These are phyloP conservation scores for Ophonus ardosiacus DNA, from an alignment of 2,888 invertebrate species.

Conservation along the genomic window DNA sequence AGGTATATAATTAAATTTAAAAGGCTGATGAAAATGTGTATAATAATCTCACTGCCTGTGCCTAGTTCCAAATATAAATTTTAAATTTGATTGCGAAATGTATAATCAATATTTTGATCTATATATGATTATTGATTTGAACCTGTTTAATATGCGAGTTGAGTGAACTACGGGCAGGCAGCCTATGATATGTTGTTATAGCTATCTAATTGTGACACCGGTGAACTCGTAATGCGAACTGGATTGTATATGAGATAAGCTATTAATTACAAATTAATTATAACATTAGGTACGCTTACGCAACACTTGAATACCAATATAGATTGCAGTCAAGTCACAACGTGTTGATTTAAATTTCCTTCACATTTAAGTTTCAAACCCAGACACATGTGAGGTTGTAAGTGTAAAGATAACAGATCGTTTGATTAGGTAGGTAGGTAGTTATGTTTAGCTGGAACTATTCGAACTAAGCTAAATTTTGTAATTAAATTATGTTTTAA, in stretches of 20 bases:
- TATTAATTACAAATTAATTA: conserved; percentile 51
- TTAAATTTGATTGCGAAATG: background rate
- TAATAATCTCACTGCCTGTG: too few species aligned
- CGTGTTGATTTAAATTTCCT: conserved; percentile 13
- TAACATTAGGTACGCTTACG: conserved; percentile 40
- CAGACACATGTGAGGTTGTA: background rate
- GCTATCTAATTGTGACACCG: conserved; percentile 37
- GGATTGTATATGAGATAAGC: conserved; percentile 46
- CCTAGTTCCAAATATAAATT: too few species aligned
- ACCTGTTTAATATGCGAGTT: conserved; percentile 13
- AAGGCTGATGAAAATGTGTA: too few species aligned
- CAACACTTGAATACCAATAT: conserved; percentile 15
- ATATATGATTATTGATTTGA: background rate
- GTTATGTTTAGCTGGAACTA: background rate
- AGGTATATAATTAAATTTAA: too few species aligned
- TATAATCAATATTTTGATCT: background rate
- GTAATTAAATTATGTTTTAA: conserved; percentile 13
- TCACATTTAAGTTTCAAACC: conserved; percentile 2
- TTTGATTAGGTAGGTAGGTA: conserved; percentile 12
- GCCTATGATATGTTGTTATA: conserved; percentile 18
- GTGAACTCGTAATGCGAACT: conserved; percentile 36
- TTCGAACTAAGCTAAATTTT: background rate
- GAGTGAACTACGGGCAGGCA: background rate
- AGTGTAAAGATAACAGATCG: background rate
- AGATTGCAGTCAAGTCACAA: conserved; percentile 36